Conservation (phyloP, 2,888 invertebrate genomes). For the Willowsia nigromaculata region DNA sequence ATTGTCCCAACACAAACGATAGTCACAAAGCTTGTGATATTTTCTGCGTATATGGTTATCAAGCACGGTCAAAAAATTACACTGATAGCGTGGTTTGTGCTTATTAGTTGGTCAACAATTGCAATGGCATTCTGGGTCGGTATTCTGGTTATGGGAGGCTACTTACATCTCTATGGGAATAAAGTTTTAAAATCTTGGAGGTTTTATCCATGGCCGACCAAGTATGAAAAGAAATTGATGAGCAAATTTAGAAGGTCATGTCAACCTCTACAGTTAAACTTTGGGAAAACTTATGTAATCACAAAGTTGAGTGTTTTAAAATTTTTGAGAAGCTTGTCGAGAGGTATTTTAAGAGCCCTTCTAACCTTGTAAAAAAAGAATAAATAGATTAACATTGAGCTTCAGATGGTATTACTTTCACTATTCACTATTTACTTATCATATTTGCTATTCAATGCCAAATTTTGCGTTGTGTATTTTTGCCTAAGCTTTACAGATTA, state of each 20-base stretch:
- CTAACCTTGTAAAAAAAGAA: background rate
- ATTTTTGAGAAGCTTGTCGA: constrained; percentile 17
- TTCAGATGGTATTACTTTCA: no score
- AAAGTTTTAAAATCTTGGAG: constrained; percentile 46
- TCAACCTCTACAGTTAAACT: background rate
- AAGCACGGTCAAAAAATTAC: background rate
- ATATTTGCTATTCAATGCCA: no score
- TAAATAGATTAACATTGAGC: no score
- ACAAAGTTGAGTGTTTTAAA: background rate
- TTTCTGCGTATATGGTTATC: background rate
- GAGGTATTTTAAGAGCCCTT: constrained; percentile 44
- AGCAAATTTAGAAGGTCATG: constrained; percentile 50
- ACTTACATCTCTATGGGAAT: background rate
- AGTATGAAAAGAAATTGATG: background rate
- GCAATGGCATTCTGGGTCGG: background rate
- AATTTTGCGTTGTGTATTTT: no score
- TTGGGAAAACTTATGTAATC: constrained; percentile 4
- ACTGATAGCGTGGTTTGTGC: background rate
- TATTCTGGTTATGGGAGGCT: background rate
- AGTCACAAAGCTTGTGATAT: background rate
- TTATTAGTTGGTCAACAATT: background rate
- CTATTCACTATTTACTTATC: no score
- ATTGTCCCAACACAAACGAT: constrained; percentile 22
- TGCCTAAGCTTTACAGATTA: no score
- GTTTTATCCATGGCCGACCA: background rate